Base-by-base conservation (phyloP, 2,888 invertebrate genomes). In the Amiota communis region DNA sequence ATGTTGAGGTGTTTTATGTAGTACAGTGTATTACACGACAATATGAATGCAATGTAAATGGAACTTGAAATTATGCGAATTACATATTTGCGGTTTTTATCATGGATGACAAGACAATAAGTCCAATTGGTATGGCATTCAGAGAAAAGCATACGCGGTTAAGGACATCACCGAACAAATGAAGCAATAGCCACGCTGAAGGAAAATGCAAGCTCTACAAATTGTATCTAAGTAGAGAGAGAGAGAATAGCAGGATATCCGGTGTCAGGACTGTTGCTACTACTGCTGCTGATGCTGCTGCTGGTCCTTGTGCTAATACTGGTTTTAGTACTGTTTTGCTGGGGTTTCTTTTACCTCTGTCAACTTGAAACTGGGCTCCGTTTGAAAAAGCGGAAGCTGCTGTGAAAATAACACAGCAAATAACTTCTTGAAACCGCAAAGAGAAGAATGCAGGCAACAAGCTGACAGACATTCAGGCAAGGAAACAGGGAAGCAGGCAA, bases 331-430 rank as follows among this genome's bases (percentile, higher is more conserved):
- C 9, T 2, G 9, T 11, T 36, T 36, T 2, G 4, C 6, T 2
- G 36, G 36, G 36, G 2, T 53, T 51, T 51, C 53, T 53, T 53
- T 53, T 53, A 17, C 0, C 59, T 12, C 59, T 20, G 59, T 36
- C 59, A 59, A 17, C 12, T 17, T 79, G 79, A 23, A 23, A 23
- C 23, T 23, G 23, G 23, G 23, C 23, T 23, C 23, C 23, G 23
- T 23, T n/a, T 23, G 23, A 80, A 80, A 76, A 71, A 75, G 77
- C 84, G 85, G 84, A 86, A 82, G 75, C 84, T 82, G 84, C 82
- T 80, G 78, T 86, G 86, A 84, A 86, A 84, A 84, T 86, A 86
- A 84, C 86, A 84, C 84, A 83, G 85, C 84, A 84, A 86, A 84
- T 86, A 84, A 86, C 84, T 84, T 86, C 80, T 77, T n/a, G 81